A percentile compares a stretch with the other conserved stretches of the same genome.
Conservation (phyloP, 2,888 invertebrate genomes). For the Mechanitis messenoides region DNA sequence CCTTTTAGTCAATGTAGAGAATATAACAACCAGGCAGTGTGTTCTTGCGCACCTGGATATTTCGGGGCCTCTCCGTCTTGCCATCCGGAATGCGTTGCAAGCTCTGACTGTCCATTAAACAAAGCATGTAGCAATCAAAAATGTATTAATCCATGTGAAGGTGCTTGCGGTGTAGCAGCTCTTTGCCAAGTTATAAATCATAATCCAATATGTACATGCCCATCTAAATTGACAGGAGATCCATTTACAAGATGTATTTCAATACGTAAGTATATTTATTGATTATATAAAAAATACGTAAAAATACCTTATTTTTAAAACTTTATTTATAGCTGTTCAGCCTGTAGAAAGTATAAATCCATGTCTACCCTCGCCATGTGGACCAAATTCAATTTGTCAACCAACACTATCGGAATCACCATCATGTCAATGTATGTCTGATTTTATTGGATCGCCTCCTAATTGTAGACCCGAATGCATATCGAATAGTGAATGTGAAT, state of each 20-base stretch:
- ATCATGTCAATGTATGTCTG: constrained; percentile 82
- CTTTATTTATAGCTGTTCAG: constrained; percentile 42
- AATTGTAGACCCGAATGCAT: constrained; percentile 85
- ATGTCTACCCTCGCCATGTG: constrained; percentile 86
- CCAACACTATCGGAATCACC: constrained; percentile 74
- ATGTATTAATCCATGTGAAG: constrained; percentile 84
- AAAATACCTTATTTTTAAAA: too few relatives aligned
- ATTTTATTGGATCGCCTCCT: constrained; percentile 82
- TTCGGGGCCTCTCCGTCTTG: constrained; percentile 83
- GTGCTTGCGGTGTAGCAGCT: constrained; percentile 86
- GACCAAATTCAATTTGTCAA: constrained; percentile 82
- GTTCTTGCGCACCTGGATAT: constrained; percentile 79
- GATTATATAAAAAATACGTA: background rate
- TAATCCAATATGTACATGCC: constrained; percentile 83
- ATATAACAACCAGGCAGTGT: constrained; percentile 79
- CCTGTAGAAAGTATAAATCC: constrained; percentile 69
- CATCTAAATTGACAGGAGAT: constrained; percentile 80
- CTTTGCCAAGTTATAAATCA: constrained; percentile 86
- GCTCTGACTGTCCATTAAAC: constrained; percentile 82
- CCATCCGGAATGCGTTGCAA: constrained; percentile 83
- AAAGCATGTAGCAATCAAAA: constrained; percentile 83
- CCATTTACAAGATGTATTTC: constrained; percentile 78
- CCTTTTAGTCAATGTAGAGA: constrained; percentile 79
- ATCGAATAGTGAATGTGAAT: constrained; percentile 82
- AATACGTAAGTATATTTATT: constrained; percentile 60